These are phyloP conservation scores for Rhagoletis pomonella DNA, from an alignment of 1,140 invertebrate species.

Conservation along the genomic window DNA sequence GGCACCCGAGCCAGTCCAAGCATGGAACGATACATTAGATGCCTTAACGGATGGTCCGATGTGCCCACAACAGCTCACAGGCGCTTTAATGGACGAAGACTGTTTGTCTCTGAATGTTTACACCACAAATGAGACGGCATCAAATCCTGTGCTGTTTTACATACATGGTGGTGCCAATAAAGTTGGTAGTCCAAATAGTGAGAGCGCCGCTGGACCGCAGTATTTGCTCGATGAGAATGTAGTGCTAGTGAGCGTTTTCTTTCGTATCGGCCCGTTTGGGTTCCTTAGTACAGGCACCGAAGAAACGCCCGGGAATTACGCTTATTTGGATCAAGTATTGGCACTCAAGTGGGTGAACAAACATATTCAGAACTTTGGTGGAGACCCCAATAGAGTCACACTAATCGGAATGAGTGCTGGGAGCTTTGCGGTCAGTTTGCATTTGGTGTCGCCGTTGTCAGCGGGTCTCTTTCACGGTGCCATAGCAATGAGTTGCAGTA, in stretches of 20 bases:
- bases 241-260: too few relatives aligned
- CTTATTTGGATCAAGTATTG: too few relatives aligned
- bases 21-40: slow-evolving; percentile 76
- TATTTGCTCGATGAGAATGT: slow-evolving; percentile 74
- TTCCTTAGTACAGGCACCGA: slow-evolving; percentile 77
- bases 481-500: slow-evolving; percentile 81
- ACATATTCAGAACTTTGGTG: too few relatives aligned
- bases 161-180: slow-evolving; percentile 83
- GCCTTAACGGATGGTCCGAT: slow-evolving; percentile 75
- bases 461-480: slow-evolving; percentile 76
- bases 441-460: slow-evolving; percentile 72
- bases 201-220: slow-evolving; percentile 76
- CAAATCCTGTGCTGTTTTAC: slow-evolving; percentile 72
- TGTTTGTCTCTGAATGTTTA: slow-evolving; percentile 85
- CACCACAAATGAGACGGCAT: slow-evolving; percentile 74
- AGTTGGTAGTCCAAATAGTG: slow-evolving; percentile 76
- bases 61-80: slow-evolving; percentile 75
- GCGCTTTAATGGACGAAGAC: slow-evolving; percentile 77
- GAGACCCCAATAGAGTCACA: slow-evolving; percentile 77
- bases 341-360: too few relatives aligned
- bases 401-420: slow-evolving; percentile 80
- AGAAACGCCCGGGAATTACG: slow-evolving; percentile 63
- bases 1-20: slow-evolving; percentile 74
- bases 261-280: slow-evolving; percentile 74
- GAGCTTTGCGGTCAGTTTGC: slow-evolving; percentile 60